Percentiles rank a stretch among this genome's conserved stretches.
Evolutionary conservation across 2,888 invertebrate genomes (phyloP).

Genomic region (Invenusta paracnida): DNA sequence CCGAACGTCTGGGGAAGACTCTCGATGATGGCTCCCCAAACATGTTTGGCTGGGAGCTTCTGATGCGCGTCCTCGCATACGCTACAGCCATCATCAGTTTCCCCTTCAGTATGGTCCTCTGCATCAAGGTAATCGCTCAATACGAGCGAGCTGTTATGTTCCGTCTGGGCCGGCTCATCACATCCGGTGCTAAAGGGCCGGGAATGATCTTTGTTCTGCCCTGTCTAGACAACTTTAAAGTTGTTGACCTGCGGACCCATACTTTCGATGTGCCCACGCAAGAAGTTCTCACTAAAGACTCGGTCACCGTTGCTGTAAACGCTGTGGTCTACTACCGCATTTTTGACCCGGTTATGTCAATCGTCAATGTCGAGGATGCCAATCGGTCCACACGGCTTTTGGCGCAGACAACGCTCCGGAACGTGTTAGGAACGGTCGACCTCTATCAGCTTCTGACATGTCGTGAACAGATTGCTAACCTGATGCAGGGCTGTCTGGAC

Average conservation of each 20-base stretch:
- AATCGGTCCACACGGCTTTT: constrained; percentile 54
- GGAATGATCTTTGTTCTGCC: constrained; percentile 51
- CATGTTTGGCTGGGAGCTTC: constrained; percentile 32
- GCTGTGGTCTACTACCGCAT: constrained; percentile 58
- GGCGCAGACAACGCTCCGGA: constrained; percentile 57
- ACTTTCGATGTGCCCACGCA: constrained; percentile 55
- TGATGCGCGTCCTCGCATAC: constrained; percentile 32
- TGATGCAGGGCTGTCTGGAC: constrained; percentile 47
- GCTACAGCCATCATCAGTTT: constrained; percentile 50
- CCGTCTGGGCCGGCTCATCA: constrained; percentile 50
- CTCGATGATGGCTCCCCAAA: constrained; percentile 15
- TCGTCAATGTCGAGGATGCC: constrained; percentile 57
- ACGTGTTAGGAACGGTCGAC: constrained; percentile 51
- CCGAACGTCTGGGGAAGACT: constrained; percentile 31
- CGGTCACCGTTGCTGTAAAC: constrained; percentile 57
- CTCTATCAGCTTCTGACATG: constrained; percentile 35
- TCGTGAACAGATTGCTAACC: constrained; percentile 34
- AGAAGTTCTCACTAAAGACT: constrained; percentile 56
- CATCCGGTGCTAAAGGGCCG: constrained; percentile 49
- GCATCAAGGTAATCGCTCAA: constrained; percentile 49
- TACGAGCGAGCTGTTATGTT: constrained; percentile 54
- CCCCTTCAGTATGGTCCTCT: constrained; percentile 50
- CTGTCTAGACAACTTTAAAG: constrained; percentile 50
- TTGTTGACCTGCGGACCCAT: constrained; percentile 45
- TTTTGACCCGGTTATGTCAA: constrained; percentile 54